Percentiles rank a stretch among this genome's conserved stretches.
Evolutionary conservation across 2,888 invertebrate species (phyloP).

Genomic region (Apodemia hepburni): DNA sequence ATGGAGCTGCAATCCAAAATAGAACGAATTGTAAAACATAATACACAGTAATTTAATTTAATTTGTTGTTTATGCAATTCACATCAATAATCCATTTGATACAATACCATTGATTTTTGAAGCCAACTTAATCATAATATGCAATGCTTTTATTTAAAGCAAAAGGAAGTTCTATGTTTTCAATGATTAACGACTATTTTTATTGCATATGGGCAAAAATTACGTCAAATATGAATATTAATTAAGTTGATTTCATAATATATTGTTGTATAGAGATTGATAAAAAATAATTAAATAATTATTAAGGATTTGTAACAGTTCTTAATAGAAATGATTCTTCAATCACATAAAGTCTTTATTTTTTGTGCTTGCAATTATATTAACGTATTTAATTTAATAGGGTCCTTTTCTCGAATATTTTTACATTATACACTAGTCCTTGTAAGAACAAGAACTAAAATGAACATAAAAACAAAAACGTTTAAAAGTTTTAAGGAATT

Average conservation of each 20-base stretch:
- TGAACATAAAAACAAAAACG: too few relatives aligned
- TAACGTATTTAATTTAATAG: too few relatives aligned
- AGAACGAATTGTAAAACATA: too few relatives aligned
- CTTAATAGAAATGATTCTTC: background rate
- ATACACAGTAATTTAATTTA: background rate
- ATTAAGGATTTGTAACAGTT: background rate
- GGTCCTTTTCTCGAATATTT: too few relatives aligned
- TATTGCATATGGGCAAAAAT: background rate
- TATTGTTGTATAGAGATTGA: background rate
- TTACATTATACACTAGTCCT: too few relatives aligned
- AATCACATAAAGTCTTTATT: background rate
- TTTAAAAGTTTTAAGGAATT: too few relatives aligned
- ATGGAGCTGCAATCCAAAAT: too few relatives aligned
- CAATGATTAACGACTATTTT: conserved; percentile 6
- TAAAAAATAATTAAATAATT: conserved; percentile 9
- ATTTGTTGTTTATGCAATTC: background rate
- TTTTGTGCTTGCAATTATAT: too few relatives aligned
- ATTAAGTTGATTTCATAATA: background rate
- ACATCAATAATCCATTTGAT: background rate
- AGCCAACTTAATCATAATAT: background rate
- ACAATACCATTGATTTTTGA: background rate
- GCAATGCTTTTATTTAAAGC: background rate
- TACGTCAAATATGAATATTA: background rate
- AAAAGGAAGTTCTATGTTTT: background rate
- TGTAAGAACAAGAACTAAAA: too few relatives aligned